These are phyloP conservation scores for Rutpela maculata DNA, from an alignment of 2,888 invertebrate species.

Conservation along the genomic window DNA sequence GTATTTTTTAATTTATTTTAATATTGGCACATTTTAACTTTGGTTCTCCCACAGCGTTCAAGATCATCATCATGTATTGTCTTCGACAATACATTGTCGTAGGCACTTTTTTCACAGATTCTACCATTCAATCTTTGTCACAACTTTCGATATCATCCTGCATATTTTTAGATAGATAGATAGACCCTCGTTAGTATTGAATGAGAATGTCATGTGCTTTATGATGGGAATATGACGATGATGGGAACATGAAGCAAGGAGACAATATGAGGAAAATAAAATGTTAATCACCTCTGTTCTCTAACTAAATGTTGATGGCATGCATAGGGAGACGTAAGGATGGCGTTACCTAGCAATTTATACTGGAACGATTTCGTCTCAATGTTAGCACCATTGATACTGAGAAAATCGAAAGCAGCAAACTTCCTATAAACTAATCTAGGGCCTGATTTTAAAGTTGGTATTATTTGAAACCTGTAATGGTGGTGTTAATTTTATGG, in stretches of 20 bases:
- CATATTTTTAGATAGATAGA: too few relatives aligned
- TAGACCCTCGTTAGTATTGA: too few relatives aligned
- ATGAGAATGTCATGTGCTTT: too few relatives aligned
- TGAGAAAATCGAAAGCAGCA: constrained; percentile 68
- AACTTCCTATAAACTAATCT: constrained; percentile 58
- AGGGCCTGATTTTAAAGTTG: constrained; percentile 54
- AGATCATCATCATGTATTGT: too few relatives aligned
- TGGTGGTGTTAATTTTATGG: constrained; percentile 39
- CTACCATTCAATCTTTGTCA: too few relatives aligned
- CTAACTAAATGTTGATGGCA: constrained; percentile 54
- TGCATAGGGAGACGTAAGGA: constrained; percentile 54
- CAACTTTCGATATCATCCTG: too few relatives aligned
- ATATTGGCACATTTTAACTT: too few relatives aligned
- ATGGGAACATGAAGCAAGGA: background rate
- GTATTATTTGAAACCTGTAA: constrained; percentile 58
- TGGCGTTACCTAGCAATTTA: constrained; percentile 71
- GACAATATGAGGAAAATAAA: constrained; percentile 33
- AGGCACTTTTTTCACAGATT: too few relatives aligned
- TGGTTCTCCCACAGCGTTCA: too few relatives aligned
- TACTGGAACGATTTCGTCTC: constrained; percentile 72
- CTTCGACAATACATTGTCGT: too few relatives aligned
- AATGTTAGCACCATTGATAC: constrained; percentile 71
- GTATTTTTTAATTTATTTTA: too few relatives aligned
- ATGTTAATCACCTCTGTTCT: constrained; percentile 58
- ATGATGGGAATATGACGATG: too few relatives aligned